Evolutionary conservation across 2,113 vertebrate species (phyloP).

Genomic region (Anarhynchus alexandrinus): DNA sequence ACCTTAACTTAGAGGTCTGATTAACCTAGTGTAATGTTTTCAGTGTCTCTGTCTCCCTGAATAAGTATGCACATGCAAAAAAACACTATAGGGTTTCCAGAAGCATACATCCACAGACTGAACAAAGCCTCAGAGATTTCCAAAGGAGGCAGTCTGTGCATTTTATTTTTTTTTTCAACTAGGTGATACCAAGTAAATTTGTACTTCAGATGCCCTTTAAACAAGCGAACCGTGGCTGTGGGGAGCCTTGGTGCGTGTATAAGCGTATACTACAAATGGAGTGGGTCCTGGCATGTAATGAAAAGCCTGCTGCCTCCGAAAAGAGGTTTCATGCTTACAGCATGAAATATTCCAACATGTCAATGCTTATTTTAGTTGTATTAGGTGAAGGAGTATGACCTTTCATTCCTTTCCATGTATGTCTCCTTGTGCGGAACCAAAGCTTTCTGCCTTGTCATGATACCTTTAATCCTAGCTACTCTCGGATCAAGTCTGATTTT

Average conservation of each 20-base stretch:
- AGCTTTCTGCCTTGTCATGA: too few species aligned
- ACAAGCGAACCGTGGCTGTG: background rate
- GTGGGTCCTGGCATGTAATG: background rate
- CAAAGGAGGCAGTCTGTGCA: background rate
- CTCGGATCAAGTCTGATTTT: background rate
- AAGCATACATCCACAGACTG: background rate
- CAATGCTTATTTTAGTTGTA: background rate
- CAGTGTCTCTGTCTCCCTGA: background rate
- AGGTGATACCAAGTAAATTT: background rate
- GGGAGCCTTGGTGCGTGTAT: background rate
- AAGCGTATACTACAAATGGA: background rate
- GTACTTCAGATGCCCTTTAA: background rate
- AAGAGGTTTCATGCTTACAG: background rate
- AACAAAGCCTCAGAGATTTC: background rate
- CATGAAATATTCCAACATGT: background rate
- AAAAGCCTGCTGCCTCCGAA: background rate
- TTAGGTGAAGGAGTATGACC: background rate
- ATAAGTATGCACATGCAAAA: rapidly evolving
- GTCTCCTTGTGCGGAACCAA: background rate
- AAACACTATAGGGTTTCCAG: background rate
- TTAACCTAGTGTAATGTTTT: background rate
- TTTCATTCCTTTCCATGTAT: background rate
- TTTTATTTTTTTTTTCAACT: background rate
- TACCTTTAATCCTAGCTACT: background rate
- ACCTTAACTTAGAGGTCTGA: background rate